phyloP scores from a whole-genome alignment of 1,140 invertebrate genomes.

The Drosophila burlai region DNA sequence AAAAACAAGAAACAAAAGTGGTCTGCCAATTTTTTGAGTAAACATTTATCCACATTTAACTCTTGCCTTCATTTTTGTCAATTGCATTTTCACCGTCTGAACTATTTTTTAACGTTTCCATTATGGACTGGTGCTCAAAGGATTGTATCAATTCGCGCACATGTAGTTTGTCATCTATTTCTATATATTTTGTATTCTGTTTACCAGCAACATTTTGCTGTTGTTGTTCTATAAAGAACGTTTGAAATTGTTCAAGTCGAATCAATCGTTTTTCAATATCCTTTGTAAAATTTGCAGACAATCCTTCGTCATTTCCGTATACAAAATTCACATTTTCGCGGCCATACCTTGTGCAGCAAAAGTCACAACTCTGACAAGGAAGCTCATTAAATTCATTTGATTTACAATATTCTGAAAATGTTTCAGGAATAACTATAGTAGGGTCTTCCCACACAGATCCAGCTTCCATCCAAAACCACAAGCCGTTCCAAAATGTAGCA shows the following conservation, averaged over 20 bases:
- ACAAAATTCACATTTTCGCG: not conserved
- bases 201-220: not conserved
- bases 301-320: not conserved
- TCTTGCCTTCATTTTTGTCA: slow-evolving; percentile 30
- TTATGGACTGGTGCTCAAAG: slow-evolving; percentile 84
- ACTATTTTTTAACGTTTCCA: slow-evolving; percentile 13
- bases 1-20: not conserved
- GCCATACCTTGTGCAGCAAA: not conserved
- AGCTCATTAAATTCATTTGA: not conserved
- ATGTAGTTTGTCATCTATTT: slow-evolving; percentile 86
- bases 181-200: not conserved
- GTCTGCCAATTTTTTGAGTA: not conserved
- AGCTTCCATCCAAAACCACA: too few species aligned
- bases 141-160: slow-evolving; percentile 88
- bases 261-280: slow-evolving; percentile 47
- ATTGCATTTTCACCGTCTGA: too few species aligned
- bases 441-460: too few species aligned
- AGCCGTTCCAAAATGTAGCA: too few species aligned
- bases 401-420: slow-evolving; percentile 10
- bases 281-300: slow-evolving; percentile 12
- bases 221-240: slow-evolving; percentile 34
- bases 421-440: not conserved
- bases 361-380: not conserved
- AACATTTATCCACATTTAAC: slow-evolving; percentile 1
- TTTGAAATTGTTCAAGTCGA: slow-evolving; percentile 53